Conservation (phyloP, 2,888 invertebrate genomes). For the Amphiduros pacificus region DNA sequence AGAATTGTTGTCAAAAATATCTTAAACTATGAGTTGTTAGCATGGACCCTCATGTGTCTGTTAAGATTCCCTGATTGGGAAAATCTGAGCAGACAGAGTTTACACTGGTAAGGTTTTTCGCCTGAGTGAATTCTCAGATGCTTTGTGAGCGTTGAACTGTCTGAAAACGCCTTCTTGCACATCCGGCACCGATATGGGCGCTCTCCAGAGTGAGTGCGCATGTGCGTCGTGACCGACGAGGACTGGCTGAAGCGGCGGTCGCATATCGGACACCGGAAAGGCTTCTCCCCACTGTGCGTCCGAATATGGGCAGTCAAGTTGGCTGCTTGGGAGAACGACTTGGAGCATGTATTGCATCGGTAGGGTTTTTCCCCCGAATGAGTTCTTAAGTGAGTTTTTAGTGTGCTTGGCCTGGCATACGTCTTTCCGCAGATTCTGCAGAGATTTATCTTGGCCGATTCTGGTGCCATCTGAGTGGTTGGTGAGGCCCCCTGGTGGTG, state of each 20-base stretch:
- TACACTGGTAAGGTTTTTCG: slow-evolving; percentile 94
- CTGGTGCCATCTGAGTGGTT: no score
- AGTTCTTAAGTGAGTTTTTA: slow-evolving; percentile 95
- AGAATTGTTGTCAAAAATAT: no score
- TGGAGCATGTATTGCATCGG: slow-evolving; percentile 71
- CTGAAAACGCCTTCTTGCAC: slow-evolving; percentile 98
- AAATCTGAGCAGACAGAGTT: slow-evolving; percentile 90
- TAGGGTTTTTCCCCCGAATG: slow-evolving; percentile 95
- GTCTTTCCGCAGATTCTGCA: slow-evolving; percentile 96
- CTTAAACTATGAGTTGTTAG: slow-evolving; percentile 30
- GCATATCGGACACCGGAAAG: slow-evolving; percentile 96
- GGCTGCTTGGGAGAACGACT: slow-evolving; percentile 97
- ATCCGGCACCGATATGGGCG: slow-evolving; percentile 92
- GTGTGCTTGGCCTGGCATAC: slow-evolving; percentile 89
- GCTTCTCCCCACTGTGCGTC: slow-evolving; percentile 97
- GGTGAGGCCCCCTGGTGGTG: neutral
- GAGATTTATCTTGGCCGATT: slow-evolving; percentile 70
- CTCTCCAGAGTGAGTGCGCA: slow-evolving; percentile 99
- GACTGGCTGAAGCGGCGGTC: slow-evolving; percentile 94
- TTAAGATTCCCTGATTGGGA: slow-evolving; percentile 98
- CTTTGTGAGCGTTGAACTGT: slow-evolving; percentile 96
- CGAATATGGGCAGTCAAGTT: slow-evolving; percentile 96
- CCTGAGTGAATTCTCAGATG: slow-evolving; percentile 84
- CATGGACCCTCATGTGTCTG: slow-evolving; percentile 96
- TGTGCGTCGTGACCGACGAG: slow-evolving; percentile 94